Percentiles rank a stretch among this genome's conserved stretches.
These are phyloP conservation scores for Lethenteron reissneri DNA, from an alignment of 2,113 vertebrate species.

Conservation along the genomic window DNA sequence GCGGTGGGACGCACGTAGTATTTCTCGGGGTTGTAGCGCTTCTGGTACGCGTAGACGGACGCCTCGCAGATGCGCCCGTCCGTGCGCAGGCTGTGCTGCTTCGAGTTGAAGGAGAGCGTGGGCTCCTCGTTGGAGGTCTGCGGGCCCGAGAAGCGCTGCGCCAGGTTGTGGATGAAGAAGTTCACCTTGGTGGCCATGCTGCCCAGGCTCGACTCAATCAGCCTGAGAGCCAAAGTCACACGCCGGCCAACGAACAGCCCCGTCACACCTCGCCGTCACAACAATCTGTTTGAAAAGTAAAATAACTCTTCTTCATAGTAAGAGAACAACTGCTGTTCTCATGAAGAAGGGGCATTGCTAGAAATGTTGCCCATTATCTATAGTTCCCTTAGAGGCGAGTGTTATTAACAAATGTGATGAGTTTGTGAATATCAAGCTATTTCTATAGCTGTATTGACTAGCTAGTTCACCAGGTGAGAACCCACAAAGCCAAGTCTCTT, in stretches of 20 bases:
- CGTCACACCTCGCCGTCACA: not conserved
- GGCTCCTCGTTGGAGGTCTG: slow-evolving; percentile 75
- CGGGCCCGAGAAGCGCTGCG: slow-evolving; percentile 69
- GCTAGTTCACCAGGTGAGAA: too few species aligned
- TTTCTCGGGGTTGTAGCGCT: slow-evolving; percentile 94
- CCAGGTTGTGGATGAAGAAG: slow-evolving; percentile 96
- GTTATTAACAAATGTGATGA: too few species aligned
- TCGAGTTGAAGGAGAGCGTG: slow-evolving; percentile 77
- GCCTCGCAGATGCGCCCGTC: slow-evolving; percentile 63
- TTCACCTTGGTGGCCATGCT: slow-evolving; percentile 96
- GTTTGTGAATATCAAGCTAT: too few species aligned
- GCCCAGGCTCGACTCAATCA: slow-evolving; percentile 89
- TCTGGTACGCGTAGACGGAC: slow-evolving; percentile 84
- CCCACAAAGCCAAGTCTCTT: too few species aligned
- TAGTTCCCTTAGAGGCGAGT: too few species aligned
- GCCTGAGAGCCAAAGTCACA: slow-evolving; percentile 22
- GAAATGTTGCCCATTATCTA: too few species aligned
- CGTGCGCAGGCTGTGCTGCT: slow-evolving; percentile 70
- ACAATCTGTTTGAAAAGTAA: too few species aligned
- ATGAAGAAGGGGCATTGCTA: too few species aligned
- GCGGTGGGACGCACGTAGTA: slow-evolving; percentile 51
- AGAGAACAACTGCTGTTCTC: too few species aligned
- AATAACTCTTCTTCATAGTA: too few species aligned
- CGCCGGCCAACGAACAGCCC: not conserved
- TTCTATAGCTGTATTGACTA: too few species aligned